Conservation (phyloP, 1,140 invertebrate species). For the Pseudomyrmex sp. region DNA sequence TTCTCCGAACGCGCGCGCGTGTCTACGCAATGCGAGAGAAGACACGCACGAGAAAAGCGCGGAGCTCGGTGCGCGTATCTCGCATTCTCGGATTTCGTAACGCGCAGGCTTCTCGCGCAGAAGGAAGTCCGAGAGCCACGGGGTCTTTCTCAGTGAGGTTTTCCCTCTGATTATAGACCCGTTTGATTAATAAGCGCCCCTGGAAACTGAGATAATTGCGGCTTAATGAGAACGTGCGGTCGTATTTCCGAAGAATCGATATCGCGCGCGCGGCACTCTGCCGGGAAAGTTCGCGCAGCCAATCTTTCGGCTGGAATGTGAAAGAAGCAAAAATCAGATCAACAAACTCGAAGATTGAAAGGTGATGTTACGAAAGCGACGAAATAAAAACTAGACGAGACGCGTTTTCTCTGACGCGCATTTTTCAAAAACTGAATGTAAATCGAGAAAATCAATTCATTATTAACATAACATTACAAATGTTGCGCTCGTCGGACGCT, state of each 20-base stretch:
- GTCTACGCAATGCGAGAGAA: not conserved
- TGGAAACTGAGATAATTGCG: constrained; percentile 43
- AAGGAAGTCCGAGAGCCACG: constrained; percentile 36
- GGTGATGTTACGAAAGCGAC: not conserved
- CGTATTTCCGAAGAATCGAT: constrained; percentile 17
- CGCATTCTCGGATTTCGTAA: constrained; percentile 17
- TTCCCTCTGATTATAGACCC: constrained; percentile 45
- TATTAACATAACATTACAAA: too few relatives aligned
- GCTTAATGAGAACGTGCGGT: constrained; percentile 29
- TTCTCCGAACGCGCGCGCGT: not conserved
- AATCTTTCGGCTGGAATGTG: not conserved
- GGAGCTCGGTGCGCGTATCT: not conserved
- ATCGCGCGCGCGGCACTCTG: not conserved
- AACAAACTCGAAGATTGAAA: not conserved
- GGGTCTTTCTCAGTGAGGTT: constrained; percentile 25
- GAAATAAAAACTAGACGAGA: too few relatives aligned
- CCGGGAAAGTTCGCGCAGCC: constrained; percentile 22
- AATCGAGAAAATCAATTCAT: too few relatives aligned
- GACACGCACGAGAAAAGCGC: constrained; percentile 18
- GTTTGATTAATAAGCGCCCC: constrained; percentile 50
- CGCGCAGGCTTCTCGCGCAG: constrained; percentile 15
- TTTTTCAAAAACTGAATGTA: too few relatives aligned
- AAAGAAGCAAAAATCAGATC: not conserved
- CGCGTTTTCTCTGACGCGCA: too few relatives aligned
- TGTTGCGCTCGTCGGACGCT: too few relatives aligned